A percentile compares a stretch with the other conserved stretches of the same genome.
Evolutionary conservation across 2,888 invertebrate species (phyloP).

Genomic region (Lottia scabra): DNA sequence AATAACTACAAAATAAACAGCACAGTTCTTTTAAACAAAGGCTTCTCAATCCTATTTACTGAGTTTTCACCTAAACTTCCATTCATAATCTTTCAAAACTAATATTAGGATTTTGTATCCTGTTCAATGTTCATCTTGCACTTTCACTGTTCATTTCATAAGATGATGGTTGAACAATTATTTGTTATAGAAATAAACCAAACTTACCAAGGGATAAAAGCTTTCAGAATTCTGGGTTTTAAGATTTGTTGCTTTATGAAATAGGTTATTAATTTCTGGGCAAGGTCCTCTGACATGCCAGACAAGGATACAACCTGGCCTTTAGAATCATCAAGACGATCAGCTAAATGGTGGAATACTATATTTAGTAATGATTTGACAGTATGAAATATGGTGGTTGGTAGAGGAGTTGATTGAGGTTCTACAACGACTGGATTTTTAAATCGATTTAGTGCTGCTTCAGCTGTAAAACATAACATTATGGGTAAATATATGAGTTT

Average conservation of each 20-base stretch:
- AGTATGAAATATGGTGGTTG: slow-evolving; percentile 26
- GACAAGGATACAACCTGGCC: slow-evolving; percentile 51
- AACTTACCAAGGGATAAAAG: slow-evolving; percentile 62
- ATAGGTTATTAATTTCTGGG: slow-evolving; percentile 53
- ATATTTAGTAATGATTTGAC: slow-evolving; percentile 43
- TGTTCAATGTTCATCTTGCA: no score
- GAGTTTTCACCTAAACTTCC: no score
- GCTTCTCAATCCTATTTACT: no score
- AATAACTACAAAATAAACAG: slow-evolving; percentile 50
- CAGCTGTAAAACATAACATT: slow-evolving; percentile 38
- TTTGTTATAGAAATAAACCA: no score
- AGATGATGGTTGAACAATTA: no score
- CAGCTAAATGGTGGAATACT: slow-evolving; percentile 49
- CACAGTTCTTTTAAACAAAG: no score
- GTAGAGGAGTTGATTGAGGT: slow-evolving; percentile 1
- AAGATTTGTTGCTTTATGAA: slow-evolving; percentile 59
- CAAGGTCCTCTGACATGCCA: slow-evolving; percentile 58
- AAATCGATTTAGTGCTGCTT: slow-evolving; percentile 52
- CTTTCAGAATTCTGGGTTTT: slow-evolving; percentile 57
- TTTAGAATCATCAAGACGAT: slow-evolving; percentile 53
- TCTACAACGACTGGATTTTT: slow-evolving; percentile 26
- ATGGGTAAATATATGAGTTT: no score
- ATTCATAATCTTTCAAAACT: no score
- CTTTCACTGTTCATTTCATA: no score
- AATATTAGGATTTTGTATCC: no score